phyloP scores from a whole-genome alignment of 2,797 vertebrate genomes.

The Poecile montanus region DNA sequence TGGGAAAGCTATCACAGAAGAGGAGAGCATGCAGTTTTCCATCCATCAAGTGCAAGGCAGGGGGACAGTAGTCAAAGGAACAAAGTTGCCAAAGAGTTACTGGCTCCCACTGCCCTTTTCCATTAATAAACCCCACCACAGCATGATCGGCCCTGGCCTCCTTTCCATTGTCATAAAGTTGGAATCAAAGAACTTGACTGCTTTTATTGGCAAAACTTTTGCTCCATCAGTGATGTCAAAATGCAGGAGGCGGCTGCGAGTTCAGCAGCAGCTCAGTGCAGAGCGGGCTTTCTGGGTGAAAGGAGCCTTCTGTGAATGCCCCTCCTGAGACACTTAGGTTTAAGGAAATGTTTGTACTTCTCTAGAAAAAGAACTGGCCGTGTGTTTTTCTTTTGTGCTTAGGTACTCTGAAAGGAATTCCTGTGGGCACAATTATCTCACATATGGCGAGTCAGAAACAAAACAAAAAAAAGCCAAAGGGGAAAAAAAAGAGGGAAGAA shows the following conservation, averaged over 20 bases:
- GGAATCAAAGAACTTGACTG: constrained; percentile 74
- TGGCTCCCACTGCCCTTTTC: constrained; percentile 38
- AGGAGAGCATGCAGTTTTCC: background rate
- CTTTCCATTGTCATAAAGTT: constrained; percentile 69
- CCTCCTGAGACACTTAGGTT: constrained; percentile 78
- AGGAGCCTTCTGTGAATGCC: constrained; percentile 75
- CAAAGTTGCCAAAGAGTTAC: background rate
- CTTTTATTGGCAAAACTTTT: constrained; percentile 76
- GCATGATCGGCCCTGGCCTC: constrained; percentile 32
- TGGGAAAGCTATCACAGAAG: background rate
- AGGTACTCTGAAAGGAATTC: constrained; percentile 80
- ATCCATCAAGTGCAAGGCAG: background rate
- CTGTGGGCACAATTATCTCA: constrained; percentile 78
- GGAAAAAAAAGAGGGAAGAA: background rate
- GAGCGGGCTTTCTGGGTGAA: constrained; percentile 72
- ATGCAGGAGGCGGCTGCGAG: constrained; percentile 43
- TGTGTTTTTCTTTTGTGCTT: constrained; percentile 81
- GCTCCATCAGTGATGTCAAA: constrained; percentile 69
- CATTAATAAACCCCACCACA: constrained; percentile 67
- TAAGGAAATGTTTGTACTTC: constrained; percentile 81
- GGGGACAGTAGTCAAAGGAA: background rate
- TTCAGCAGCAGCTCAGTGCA: constrained; percentile 6
- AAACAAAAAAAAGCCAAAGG: constrained; percentile 12
- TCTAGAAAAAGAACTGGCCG: constrained; percentile 75
- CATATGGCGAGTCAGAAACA: constrained; percentile 79